Base-by-base conservation (phyloP, 1,140 invertebrate genomes). In the Cydia strobilella region DNA sequence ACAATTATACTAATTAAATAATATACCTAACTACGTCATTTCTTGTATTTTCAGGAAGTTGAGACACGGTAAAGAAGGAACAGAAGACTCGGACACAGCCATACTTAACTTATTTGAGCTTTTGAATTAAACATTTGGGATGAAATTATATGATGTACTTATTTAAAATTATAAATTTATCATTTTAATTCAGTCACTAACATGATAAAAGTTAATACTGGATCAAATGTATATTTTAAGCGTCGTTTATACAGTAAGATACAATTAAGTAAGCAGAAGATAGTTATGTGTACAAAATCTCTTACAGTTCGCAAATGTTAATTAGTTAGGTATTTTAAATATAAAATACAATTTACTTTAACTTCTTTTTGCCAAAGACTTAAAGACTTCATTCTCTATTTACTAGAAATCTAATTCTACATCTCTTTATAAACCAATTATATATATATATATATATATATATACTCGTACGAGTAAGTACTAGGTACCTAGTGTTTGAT, bases 21-120 rank as follows among this genome's bases (percentile, higher is more conserved):
- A 45, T 15, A 45, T 45, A 45, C 0, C 35, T 51, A 51, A 51
- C n/a, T 18, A 18, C 5, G 1, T 18, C 6, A 18, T 51, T 18
- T n/a, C n/a, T 51, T 18, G 48, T 18, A 51, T 51, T 51, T 51
- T 51, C 48, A 51, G 48, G n/a, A 51, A 51, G 1, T n/a, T n/a
- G 18, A 18, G 5, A 18, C n/a, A n/a, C 0, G 42, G 15, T 51
- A 7, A 12, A 51, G 6, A 7, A 51, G 15, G 6, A 18, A 51
- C 48, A 6, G 48, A 51, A 51, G 15, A n/a, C 48, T 18, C 13
- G 48, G 48, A 51, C n/a, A 51, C 48, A 18, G 48, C 48, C 48
- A 51, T 51, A 51, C 48, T 51, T 51, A 51, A 51, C 3, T 51
- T 51, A 51, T 51, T 51, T 51, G n/a, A n/a, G 48, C 48, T 51